Evolutionary conservation across 2,888 invertebrate species (phyloP), one percentile per base, ranked within the genome.

Genomic region (Agrilus biguttatus): DNA sequence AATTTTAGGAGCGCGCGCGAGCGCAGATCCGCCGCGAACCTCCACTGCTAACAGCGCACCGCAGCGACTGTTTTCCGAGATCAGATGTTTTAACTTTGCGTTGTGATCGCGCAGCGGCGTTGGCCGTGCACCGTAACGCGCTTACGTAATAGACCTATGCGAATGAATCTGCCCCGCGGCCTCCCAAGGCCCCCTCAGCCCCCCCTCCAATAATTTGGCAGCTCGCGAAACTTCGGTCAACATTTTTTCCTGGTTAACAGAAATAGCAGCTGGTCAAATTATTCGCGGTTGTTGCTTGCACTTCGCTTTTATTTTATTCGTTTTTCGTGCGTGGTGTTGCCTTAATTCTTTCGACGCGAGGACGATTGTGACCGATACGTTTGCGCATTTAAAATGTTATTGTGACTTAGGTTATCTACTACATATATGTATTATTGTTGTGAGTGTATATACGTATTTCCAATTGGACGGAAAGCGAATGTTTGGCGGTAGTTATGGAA

Each of bases 171-270:
- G 49, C 53, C 52, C 53, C 49, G 50, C 55, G 36, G 48, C 48
- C 39, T 49, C 47, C 44, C 45, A 47, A 47, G 45, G 48, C 47
- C 43, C 53, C 44, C 50, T 53, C 13, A 68, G 67, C 32, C 51
- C 60, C 41, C 60, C 56, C 52, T 53, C 53, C 51, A 52, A 49
- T 48, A 57, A 51, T 63, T 63, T 61, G 62, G 63, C 62, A 61
- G 62, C 56, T 59, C 58, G 61, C 55, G 56, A 56, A 51, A 47
- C 55, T 55, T 57, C 55, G 53, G 51, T 55, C 53, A 53, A 58
- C 57, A 61, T 62, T 63, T 63, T 64, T 65, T 64, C 64, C 63
- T 63, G 63, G 62, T 64, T 63, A 59, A 61, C 62, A 60, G 63
- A 63, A 63, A 61, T 63, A 63, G 62, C 59, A 60, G 57, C 60